These are phyloP conservation scores for Nebria salina DNA, from an alignment of 2,888 invertebrate species.

Conservation along the genomic window DNA sequence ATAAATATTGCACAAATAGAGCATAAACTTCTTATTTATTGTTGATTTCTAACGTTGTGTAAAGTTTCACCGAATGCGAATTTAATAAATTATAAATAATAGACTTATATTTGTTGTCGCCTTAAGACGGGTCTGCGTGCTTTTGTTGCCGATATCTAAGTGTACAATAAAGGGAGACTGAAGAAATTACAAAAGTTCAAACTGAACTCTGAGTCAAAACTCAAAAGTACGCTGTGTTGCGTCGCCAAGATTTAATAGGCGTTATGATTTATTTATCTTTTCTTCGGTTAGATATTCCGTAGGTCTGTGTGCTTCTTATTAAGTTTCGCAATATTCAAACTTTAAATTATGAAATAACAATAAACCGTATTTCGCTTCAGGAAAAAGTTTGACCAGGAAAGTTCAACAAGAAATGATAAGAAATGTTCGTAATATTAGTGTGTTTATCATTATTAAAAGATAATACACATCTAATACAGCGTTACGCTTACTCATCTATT, in stretches of 20 bases:
- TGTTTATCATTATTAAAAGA: not conserved
- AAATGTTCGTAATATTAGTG: not conserved
- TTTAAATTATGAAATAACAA: not conserved
- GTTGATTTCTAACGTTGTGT: too few relatives aligned
- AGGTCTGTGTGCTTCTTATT: not conserved
- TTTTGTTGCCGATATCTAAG: not conserved
- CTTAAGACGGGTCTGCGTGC: not conserved
- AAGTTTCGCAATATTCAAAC: not conserved
- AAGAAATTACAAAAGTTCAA: not conserved
- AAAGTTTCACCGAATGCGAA: too few relatives aligned
- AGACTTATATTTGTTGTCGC: not conserved
- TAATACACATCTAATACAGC: not conserved
- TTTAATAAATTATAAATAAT: too few relatives aligned
- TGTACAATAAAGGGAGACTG: not conserved
- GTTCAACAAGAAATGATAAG: not conserved
- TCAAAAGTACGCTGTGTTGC: not conserved
- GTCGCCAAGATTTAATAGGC: not conserved
- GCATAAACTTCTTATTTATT: too few relatives aligned
- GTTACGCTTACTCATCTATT: too few relatives aligned
- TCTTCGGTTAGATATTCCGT: not conserved
- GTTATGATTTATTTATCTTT: slow-evolving; percentile 1
- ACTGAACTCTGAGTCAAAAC: not conserved
- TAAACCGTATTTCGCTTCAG: not conserved
- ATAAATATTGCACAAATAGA: too few relatives aligned
- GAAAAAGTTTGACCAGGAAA: not conserved